Base-by-base conservation (phyloP, 2,797 vertebrate genomes). In the Rallus crepitans region DNA sequence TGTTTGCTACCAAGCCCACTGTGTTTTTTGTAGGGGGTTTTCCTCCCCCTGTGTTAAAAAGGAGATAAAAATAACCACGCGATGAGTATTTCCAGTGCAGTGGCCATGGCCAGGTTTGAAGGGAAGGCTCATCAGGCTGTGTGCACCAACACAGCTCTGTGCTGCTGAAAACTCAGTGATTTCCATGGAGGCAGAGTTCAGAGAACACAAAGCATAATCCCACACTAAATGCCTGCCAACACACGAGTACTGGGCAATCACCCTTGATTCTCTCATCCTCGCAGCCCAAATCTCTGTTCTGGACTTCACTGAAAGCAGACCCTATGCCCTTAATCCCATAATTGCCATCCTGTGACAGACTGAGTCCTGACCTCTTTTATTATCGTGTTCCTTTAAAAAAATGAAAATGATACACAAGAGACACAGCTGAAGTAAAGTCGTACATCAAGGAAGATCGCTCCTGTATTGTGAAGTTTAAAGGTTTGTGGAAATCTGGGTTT, bases 381-480 rank as follows among this genome's bases (percentile, higher is more conserved):
- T 95, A 96, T 66, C 91, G 66, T 33, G 40, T 86, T 96, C 81
- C 91, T 96, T 97, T 88, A 96, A 97, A 97, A 97, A 97, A 90
- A 92, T 79, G 63, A 95, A 97, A 96, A 78, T 59, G 2, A 95
- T 92, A 91, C 79, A 87, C 70, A 71, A 90, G 61, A 95, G 70
- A 95, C 75, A 90, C 2, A 5, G 79, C 48, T 85, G 63, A 96
- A 95, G 68, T 60, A 94, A 97, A 96, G 88, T 75, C 86, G 91
- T 66, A 21, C 2, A 2, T 68, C 65, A 47, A 81, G 63, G 21
- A 87, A 65, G 35, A 90, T 71, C 70, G 78, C 66, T 92, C 27
- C 52, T 82, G 33, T 84, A 85, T 48, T 88, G 57, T 93, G 65
- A 97, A 97, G 81, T 91, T 87, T 93, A 95, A 96, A 79, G 66